Conservation (phyloP, 2,797 vertebrate genomes). For the Limnodromus scolopaceus region DNA sequence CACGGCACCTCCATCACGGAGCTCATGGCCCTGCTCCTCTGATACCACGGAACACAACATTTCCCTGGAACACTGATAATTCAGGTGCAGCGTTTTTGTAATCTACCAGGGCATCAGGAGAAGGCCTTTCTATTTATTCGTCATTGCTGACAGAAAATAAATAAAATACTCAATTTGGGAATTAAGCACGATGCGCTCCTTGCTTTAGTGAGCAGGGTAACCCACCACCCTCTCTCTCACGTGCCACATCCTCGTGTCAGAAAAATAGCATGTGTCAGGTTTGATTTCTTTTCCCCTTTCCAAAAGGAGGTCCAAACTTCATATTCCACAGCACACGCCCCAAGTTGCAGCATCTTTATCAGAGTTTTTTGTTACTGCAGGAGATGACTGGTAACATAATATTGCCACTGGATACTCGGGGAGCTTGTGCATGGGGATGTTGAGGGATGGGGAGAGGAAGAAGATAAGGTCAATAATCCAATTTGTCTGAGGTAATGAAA, state of each 20-base stretch:
- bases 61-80: neutral
- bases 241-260: neutral
- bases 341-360: neutral
- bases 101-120: neutral
- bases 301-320: neutral
- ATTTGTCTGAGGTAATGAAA: neutral
- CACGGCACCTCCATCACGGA: rapidly evolving
- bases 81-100: neutral
- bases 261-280: neutral
- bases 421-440: constrained; percentile 38
- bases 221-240: neutral
- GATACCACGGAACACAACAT: rapidly evolving
- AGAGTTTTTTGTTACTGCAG: constrained; percentile 8
- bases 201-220: neutral
- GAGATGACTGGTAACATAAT: constrained; percentile 55
- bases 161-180: neutral
- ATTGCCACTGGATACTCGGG: constrained; percentile 58
- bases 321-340: neutral
- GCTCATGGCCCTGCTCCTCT: rapidly evolving
- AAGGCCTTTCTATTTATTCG: constrained; percentile 9
- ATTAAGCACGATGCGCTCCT: neutral
- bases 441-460: neutral
- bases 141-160: neutral
- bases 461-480: neutral
- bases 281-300: constrained; percentile 24